Evolutionary conservation across 2,888 invertebrate genomes (phyloP).

Genomic region (Ashinkailepas kermadecensis): DNA sequence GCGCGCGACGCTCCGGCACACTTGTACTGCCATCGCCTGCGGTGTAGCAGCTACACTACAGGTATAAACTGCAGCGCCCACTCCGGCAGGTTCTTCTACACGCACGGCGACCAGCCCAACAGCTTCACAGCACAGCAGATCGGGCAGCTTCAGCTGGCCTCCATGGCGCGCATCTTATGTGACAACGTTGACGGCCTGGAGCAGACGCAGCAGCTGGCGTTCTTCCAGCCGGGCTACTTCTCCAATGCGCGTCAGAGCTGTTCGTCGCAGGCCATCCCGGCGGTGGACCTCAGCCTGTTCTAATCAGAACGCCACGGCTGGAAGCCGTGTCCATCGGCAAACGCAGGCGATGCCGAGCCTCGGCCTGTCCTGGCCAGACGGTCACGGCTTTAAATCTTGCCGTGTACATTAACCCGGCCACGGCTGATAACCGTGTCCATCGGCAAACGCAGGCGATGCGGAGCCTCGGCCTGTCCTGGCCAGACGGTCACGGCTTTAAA

Average conservation of each 20-base stretch:
- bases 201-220: conserved; percentile 50
- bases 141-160: conserved; percentile 52
- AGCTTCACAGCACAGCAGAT: conserved; percentile 52
- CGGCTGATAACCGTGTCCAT: no score
- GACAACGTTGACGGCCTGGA: conserved; percentile 56
- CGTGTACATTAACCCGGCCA: no score
- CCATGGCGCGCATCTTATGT: conserved; percentile 62
- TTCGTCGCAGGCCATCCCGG: not conserved
- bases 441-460: no score
- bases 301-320: not conserved
- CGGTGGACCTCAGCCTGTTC: not conserved
- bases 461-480: no score
- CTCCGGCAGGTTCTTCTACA: conserved; percentile 62
- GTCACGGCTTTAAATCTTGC: no score
- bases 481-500: no score
- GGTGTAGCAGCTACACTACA: no score
- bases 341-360: no score
- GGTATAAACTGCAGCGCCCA: not conserved
- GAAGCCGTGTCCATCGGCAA: no score
- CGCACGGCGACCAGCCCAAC: conserved; percentile 43
- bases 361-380: no score
- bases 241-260: not conserved
- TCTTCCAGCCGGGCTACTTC: conserved; percentile 28
- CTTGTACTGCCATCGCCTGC: no score
- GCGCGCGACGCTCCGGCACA: no score